Evolutionary conservation across 2,113 vertebrate genomes (phyloP).

Genomic region (Papio anubis): DNA sequence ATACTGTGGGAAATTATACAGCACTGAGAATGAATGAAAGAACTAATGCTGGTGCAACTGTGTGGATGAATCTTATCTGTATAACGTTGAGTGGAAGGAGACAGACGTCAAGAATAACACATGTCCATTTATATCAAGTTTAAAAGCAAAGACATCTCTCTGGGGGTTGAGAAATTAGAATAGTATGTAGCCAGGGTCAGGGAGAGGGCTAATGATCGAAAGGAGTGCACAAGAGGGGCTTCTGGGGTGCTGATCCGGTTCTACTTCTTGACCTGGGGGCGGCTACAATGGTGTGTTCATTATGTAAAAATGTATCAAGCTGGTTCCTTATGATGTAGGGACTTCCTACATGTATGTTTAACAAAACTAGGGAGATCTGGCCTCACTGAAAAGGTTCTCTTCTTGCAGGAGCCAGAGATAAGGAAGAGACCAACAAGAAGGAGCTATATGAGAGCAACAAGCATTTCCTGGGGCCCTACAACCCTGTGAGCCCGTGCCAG

Average conservation of each 20-base stretch:
- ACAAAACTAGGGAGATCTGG: neutral
- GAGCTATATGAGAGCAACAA: slow-evolving; percentile 68
- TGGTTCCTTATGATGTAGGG: neutral
- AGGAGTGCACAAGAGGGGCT: neutral
- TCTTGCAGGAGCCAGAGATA: slow-evolving; percentile 55
- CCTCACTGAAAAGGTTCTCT: neutral
- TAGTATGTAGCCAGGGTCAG: too few relatives aligned
- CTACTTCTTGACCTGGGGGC: neutral
- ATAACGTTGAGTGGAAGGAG: neutral
- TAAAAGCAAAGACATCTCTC: neutral
- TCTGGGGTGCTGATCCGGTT: neutral
- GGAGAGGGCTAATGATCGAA: neutral
- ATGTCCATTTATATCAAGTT: neutral
- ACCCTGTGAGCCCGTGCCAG: slow-evolving; percentile 59
- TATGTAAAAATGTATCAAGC: neutral
- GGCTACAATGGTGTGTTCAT: neutral
- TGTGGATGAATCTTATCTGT: too few relatives aligned
- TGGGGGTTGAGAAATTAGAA: neutral
- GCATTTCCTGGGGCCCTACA: slow-evolving; percentile 70
- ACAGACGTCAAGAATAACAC: neutral
- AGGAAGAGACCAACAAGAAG: slow-evolving; percentile 60
- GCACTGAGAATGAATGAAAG: neutral
- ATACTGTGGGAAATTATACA: too few relatives aligned
- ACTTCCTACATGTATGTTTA: neutral
- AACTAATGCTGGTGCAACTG: accelerated